A percentile compares a stretch with the other conserved stretches of the same genome.
Evolutionary conservation across 2,888 invertebrate genomes (phyloP).

Genomic region (Deilephila porcellus): DNA sequence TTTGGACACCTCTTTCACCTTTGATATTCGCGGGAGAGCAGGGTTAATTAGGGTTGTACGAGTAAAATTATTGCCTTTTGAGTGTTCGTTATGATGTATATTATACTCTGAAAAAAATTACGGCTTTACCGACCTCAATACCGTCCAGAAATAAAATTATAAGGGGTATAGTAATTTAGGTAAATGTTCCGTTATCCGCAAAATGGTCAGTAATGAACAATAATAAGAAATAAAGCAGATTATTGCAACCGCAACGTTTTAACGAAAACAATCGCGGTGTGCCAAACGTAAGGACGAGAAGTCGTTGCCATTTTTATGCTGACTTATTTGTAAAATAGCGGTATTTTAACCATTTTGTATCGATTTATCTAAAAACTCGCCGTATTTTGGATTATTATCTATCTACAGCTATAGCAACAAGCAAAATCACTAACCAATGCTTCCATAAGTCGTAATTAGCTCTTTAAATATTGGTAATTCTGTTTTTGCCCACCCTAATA

Average conservation of each 20-base stretch:
- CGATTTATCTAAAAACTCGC: no score
- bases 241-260: neutral
- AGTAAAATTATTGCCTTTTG: no score
- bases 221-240: conserved; percentile 20
- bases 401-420: no score
- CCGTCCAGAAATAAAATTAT: neutral
- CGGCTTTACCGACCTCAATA: neutral
- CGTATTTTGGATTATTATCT: no score
- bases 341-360: no score
- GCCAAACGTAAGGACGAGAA: neutral
- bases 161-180: neutral
- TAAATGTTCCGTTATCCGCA: neutral
- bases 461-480: no score
- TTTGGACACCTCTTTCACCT: no score
- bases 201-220: neutral
- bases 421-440: no score
- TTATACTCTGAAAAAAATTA: neutral
- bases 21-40: neutral
- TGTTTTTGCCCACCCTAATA: no score
- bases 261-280: conserved; percentile 22
- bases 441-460: no score
- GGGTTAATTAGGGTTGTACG: no score
- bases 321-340: neutral
- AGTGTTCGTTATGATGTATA: no score
- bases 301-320: neutral